A percentile compares a stretch with the other conserved stretches of the same genome.
phyloP scores from a whole-genome alignment of 2,888 invertebrate species.

The Brachylomia viminalis region DNA sequence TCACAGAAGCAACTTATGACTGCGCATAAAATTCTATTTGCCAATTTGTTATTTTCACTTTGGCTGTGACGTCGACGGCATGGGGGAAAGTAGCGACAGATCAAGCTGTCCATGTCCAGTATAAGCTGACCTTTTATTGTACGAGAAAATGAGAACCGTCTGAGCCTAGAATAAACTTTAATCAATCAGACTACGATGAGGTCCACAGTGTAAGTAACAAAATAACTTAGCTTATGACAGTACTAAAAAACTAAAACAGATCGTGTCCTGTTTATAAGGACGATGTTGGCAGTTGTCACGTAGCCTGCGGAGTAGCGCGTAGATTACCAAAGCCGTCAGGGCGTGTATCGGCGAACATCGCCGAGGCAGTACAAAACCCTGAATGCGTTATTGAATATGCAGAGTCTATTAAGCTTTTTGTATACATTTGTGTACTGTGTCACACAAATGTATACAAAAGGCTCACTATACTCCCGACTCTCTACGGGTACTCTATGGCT shows the following conservation, averaged over 20 bases:
- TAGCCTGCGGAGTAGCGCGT: background rate
- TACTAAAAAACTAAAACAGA: background rate
- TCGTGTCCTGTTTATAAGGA: background rate
- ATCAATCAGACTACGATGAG: background rate
- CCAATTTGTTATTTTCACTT: conserved; percentile 84
- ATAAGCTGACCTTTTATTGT: conserved; percentile 8
- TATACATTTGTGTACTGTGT: background rate
- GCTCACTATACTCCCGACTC: too few relatives aligned
- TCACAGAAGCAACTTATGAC: conserved; percentile 52
- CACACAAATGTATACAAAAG: too few relatives aligned
- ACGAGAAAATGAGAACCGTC: background rate
- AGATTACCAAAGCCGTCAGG: background rate
- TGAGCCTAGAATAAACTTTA: background rate
- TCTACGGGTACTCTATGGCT: too few relatives aligned
- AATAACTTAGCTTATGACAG: too few relatives aligned
- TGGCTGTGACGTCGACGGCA: conserved; percentile 75
- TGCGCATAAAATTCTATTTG: conserved; percentile 80
- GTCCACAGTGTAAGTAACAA: background rate
- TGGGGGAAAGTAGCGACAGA: conserved; percentile 60
- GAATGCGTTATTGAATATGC: background rate
- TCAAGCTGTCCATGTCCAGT: background rate
- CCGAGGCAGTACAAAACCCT: too few relatives aligned
- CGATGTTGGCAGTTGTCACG: background rate
- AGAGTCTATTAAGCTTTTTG: background rate
- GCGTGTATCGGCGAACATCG: too few relatives aligned